These are phyloP conservation scores for Exaiptasia diaphana DNA, from an alignment of 64 coral and sea anemone genomes.

Conservation along the genomic window DNA sequence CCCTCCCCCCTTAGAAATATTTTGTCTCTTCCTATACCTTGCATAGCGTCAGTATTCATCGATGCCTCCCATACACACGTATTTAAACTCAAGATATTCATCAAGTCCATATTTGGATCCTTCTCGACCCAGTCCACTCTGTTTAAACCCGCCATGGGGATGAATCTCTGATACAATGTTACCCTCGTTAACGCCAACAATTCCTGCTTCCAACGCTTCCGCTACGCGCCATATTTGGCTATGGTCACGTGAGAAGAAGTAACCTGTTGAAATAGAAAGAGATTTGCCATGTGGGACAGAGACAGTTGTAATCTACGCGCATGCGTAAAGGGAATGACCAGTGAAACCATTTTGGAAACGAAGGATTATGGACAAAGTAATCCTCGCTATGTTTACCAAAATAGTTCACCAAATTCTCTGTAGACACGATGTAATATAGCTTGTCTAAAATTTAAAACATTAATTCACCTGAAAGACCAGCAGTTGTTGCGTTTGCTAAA, in stretches of 20 bases:
- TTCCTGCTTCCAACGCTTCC: constrained; percentile 21
- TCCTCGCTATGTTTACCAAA: too few relatives aligned
- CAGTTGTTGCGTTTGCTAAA: constrained; percentile 78
- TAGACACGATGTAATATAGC: too few relatives aligned
- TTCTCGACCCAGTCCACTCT: constrained; percentile 22
- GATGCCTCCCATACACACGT: constrained; percentile 28
- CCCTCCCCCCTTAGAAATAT: too few relatives aligned
- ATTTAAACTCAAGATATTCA: constrained; percentile 33
- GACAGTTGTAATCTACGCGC: too few relatives aligned
- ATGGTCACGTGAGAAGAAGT: constrained; percentile 18
- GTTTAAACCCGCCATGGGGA: constrained; percentile 30
- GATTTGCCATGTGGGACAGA: too few relatives aligned
- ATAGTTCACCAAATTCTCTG: too few relatives aligned
- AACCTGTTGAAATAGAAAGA: neutral
- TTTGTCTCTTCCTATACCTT: too few relatives aligned
- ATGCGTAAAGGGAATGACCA: too few relatives aligned
- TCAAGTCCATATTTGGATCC: constrained; percentile 43
- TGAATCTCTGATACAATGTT: neutral
- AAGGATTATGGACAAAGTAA: too few relatives aligned
- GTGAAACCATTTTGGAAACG: too few relatives aligned
- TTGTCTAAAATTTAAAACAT: too few relatives aligned
- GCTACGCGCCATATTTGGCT: constrained; percentile 25
- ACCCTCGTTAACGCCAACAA: constrained; percentile 26
- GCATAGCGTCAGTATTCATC: too few relatives aligned
- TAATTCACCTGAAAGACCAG: constrained; percentile 74